phyloP scores from a whole-genome alignment of 2,888 invertebrate genomes.

The Drosophila mimica region DNA sequence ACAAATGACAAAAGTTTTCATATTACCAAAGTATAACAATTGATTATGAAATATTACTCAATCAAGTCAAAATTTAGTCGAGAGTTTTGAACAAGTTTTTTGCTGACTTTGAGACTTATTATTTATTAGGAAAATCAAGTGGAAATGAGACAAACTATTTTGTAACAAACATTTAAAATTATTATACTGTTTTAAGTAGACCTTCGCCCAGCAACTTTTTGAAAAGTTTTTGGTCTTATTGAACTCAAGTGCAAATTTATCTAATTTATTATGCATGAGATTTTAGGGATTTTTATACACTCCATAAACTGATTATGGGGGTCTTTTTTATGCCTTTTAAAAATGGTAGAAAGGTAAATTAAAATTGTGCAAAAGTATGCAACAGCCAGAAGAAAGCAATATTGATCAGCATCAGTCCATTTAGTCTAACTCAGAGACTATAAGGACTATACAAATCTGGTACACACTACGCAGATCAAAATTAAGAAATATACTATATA shows the following conservation, averaged over 20 bases:
- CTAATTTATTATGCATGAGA: neutral
- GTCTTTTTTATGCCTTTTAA: neutral
- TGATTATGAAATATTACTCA: neutral
- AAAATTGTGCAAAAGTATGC: neutral
- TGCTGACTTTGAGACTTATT: neutral
- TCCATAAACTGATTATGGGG: no score
- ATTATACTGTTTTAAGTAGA: neutral
- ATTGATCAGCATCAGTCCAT: neutral
- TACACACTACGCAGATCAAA: neutral
- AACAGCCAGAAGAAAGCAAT: neutral
- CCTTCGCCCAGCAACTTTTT: neutral
- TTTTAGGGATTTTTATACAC: neutral
- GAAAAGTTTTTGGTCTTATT: neutral
- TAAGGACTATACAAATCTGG: neutral
- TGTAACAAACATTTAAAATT: neutral
- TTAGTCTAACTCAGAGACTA: neutral
- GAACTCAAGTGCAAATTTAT: neutral
- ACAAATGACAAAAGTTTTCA: neutral
- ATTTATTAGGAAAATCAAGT: neutral
- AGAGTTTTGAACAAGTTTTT: neutral
- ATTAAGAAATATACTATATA: neutral
- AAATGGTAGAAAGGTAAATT: neutral
- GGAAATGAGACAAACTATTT: neutral
- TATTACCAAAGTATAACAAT: neutral
- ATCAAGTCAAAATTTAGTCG: neutral